Evolutionary conservation across 2,797 vertebrate genomes (phyloP).

Genomic region (Gastrophryne carolinensis): DNA sequence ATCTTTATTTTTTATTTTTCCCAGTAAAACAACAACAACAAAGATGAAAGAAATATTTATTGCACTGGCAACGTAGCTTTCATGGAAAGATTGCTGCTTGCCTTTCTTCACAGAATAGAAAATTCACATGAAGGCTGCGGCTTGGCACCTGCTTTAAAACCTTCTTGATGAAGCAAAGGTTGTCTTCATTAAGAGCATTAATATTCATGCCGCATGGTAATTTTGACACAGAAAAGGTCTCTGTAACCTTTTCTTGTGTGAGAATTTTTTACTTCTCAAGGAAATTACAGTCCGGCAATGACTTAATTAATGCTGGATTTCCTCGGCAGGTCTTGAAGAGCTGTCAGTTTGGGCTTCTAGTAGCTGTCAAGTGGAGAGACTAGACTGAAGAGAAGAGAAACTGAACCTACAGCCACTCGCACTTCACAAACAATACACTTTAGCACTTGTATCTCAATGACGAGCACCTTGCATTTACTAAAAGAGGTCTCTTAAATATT

Average conservation of each 20-base stretch:
- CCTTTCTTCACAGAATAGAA: constrained; percentile 73
- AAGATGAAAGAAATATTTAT: constrained; percentile 52
- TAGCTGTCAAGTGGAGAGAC: constrained; percentile 84
- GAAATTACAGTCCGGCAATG: constrained; percentile 99
- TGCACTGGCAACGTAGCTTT: constrained; percentile 61
- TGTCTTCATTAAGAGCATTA: constrained; percentile 99
- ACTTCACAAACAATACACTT: constrained; percentile 26
- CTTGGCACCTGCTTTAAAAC: constrained; percentile 98
- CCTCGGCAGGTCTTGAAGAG: constrained; percentile 89
- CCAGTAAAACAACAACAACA: constrained; percentile 42
- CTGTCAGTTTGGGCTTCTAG: constrained; percentile 94
- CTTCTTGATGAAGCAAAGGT: constrained; percentile 99
- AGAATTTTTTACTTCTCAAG: constrained; percentile 99
- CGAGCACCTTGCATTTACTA: not conserved
- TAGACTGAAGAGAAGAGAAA: constrained; percentile 68
- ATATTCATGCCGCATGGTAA: constrained; percentile 99
- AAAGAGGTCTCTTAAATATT: not conserved
- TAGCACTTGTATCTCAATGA: constrained; percentile 8
- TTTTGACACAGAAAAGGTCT: constrained; percentile 99
- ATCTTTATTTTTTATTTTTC: constrained; percentile 51
- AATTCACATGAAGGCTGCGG: constrained; percentile 89
- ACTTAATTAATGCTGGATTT: constrained; percentile 99
- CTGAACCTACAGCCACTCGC: constrained; percentile 50
- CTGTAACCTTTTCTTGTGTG: constrained; percentile 99
- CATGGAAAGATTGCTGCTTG: constrained; percentile 71